These are phyloP conservation scores for Pseudachorutes palmiensis DNA, from an alignment of 1,140 invertebrate genomes.

Conservation along the genomic window DNA sequence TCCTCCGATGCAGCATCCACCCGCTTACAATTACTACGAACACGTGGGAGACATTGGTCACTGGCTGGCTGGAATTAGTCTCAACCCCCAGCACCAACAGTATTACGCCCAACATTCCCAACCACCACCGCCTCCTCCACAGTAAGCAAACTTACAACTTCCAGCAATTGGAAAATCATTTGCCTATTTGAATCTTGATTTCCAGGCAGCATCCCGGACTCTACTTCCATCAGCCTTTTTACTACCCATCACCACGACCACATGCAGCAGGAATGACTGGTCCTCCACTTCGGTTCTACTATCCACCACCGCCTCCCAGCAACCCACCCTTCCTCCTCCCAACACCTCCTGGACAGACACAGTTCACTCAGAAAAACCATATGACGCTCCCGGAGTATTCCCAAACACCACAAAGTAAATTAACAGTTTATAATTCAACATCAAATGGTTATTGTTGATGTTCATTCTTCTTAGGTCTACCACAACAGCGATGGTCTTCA, in stretches of 20 bases:
- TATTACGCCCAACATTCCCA: slow-evolving; percentile 10
- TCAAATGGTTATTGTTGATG: background rate
- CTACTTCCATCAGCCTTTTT: background rate
- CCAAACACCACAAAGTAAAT: background rate
- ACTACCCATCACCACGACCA: background rate
- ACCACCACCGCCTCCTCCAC: background rate
- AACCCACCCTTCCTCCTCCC: background rate
- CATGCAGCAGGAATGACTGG: background rate
- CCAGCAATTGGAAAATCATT: background rate
- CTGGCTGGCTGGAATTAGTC: slow-evolving; percentile 8
- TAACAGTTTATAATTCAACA: background rate
- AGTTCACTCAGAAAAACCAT: background rate
- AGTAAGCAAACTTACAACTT: background rate
- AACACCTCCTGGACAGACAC: background rate
- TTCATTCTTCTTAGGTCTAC: background rate
- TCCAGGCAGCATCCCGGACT: background rate
- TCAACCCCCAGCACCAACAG: background rate
- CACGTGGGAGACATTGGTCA: background rate
- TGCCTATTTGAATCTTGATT: background rate
- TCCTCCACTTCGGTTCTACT: background rate
- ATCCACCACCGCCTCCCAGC: background rate
- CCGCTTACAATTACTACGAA: slow-evolving; percentile 5
- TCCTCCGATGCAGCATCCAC: background rate
- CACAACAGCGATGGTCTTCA: background rate
- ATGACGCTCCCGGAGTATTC: background rate